Evolutionary conservation across 1,140 invertebrate species (phyloP).

Genomic region (Telenomus remus): DNA sequence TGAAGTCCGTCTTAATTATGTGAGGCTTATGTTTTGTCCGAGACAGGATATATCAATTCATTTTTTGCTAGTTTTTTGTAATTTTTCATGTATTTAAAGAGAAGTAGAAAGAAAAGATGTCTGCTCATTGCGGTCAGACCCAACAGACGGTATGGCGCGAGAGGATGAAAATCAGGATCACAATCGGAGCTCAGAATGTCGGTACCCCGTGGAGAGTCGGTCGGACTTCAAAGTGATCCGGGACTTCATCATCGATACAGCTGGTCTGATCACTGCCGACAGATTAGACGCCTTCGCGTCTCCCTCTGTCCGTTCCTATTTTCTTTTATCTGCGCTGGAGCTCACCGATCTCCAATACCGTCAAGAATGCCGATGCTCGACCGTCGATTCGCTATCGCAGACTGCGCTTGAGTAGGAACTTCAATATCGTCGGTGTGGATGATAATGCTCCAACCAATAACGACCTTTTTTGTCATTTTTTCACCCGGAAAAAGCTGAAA

Average conservation of each 20-base stretch:
- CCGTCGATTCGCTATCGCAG: conserved; percentile 40
- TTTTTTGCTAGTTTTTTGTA: neutral
- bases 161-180: conserved; percentile 64
- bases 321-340: conserved; percentile 36
- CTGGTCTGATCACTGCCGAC: conserved; percentile 73
- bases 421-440: conserved; percentile 25
- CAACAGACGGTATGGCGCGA: conserved; percentile 53
- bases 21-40: too few species aligned
- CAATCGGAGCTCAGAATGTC: conserved; percentile 59
- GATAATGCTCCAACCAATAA: conserved; percentile 12
- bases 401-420: conserved; percentile 22
- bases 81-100: conserved; percentile 12
- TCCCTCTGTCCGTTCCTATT: conserved; percentile 36
- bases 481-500: neutral
- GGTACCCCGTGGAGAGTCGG: conserved; percentile 69
- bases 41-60: neutral
- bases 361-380: conserved; percentile 43
- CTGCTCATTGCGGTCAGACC: conserved; percentile 33
- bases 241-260: conserved; percentile 75
- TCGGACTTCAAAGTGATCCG: conserved; percentile 71
- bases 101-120: conserved; percentile 11
- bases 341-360: conserved; percentile 47
- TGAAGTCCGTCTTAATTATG: too few species aligned
- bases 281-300: conserved; percentile 68
- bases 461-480: conserved; percentile 21